Evolutionary conservation across 2,797 vertebrate genomes (phyloP), one percentile per base, ranked within the genome.

Genomic region (Epinephelus malabaricus): DNA sequence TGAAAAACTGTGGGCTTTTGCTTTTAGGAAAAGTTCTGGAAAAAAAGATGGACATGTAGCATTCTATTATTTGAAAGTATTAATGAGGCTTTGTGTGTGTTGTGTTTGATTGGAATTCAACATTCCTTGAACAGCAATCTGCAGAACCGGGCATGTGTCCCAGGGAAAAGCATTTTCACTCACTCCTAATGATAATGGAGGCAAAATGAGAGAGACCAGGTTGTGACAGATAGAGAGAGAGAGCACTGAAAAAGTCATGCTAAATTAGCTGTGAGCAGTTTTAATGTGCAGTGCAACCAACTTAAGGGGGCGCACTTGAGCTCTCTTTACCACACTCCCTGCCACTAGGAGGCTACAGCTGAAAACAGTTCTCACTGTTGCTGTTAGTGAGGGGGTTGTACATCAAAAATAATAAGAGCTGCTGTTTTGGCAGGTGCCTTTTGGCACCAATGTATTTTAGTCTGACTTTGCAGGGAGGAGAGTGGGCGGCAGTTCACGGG

Each of bases 171-270:
- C 19, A 9, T 30, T 51, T 43, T 53, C 58, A 27, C 14, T 53
- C n/a, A 27, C 14, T 53, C n/a, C 23, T 54, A 40, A 47, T 79
- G 56, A 50, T 61, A 67, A 63, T 45, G 45, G 53, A 63, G 45
- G 18, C 56, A 68, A 38, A 63, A 46, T 46, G 14, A 69, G 55
- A 55, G n/a, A 23, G 25, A 13, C 2, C 1, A 4, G 15, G n/a
- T 17, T 54, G 47, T 27, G n/a, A 47, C 7, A 43, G 19, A 40
- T 14, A 19, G 34, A 40, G 25, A 40, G 19, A 19, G 34, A 40
- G 25, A 47, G 45, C 14, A 38, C 56, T 38, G 34, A 21, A 40
- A 40, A 60, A 60, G 34, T 5, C 34, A 14, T n/a, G 30, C 18
- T 38, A 38, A 59, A 60, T 40, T 14, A n/a, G 5, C 38, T 38